Conservation (phyloP, 2,797 vertebrate genomes). For the Bryconaethiops microstoma region DNA sequence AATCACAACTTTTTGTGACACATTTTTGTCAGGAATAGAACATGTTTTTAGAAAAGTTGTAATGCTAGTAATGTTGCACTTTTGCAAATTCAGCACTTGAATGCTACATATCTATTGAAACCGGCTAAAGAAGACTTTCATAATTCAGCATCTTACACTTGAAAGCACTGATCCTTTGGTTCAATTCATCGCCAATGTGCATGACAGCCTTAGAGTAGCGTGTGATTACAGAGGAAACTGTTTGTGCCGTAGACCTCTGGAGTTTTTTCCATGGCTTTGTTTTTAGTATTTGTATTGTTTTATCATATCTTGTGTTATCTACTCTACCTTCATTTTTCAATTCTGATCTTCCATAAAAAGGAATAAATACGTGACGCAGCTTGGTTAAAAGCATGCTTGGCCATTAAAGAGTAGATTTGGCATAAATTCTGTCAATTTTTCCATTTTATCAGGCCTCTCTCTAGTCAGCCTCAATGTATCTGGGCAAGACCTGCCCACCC, state of each 20-base stretch:
- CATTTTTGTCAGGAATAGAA: too few species aligned
- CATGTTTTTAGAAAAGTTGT: too few species aligned
- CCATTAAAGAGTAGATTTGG: constrained; percentile 74
- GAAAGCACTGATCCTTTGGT: neutral
- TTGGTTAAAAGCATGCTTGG: constrained; percentile 58
- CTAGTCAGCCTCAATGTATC: constrained; percentile 61
- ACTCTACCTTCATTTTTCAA: constrained; percentile 55
- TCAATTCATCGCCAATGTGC: neutral
- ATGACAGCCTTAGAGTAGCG: neutral
- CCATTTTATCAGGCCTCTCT: constrained; percentile 62
- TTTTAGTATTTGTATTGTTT: constrained; percentile 46
- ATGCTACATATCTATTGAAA: neutral
- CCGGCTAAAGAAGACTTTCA: neutral
- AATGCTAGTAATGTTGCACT: too few species aligned
- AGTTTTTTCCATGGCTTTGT: constrained; percentile 17
- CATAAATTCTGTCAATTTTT: constrained; percentile 72
- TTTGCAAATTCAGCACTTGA: too few species aligned
- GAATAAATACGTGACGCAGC: constrained; percentile 61
- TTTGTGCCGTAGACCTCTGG: constrained; percentile 22
- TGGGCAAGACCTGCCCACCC: constrained; percentile 75
- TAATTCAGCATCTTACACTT: neutral
- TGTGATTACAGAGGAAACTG: constrained; percentile 22
- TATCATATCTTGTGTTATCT: constrained; percentile 57
- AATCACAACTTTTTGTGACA: too few species aligned
- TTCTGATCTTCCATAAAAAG: constrained; percentile 65